Evolutionary conservation across 1,140 invertebrate species (phyloP), one percentile per base, ranked within the genome.

Genomic region (Cydia strobilella): DNA sequence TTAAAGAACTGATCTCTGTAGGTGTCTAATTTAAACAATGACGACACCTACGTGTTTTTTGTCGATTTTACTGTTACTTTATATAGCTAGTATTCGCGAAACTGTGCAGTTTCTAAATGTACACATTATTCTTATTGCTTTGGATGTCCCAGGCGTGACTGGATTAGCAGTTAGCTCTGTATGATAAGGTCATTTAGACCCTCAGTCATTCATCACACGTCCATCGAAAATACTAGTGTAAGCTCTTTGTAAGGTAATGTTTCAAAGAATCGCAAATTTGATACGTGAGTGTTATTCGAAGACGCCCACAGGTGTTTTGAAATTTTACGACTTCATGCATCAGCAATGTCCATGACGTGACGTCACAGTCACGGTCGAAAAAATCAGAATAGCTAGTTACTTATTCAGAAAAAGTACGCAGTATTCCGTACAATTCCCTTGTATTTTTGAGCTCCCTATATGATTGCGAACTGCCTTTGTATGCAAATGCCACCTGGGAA

Each of bases 271-370:
- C 54, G 54, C 20, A 59, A 59, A 59, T 35, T 35, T 23, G 63
- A 15, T 13, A 69, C 31, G 35, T 69, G 65, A 69, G 35, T 35
- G 27, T 39, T 69, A 31, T 66, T 31, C 5, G 31, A 5, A 4
- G 25, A 62, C 5, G 35, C 31, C 1, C 27, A 69, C 65, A 69
- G 65, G 65, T 69, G 65, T 69, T 69, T 69, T 69, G 31, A 69
- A 69, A 69, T 69, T 69, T 20, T 69, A 69, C n/a, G 65, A 69
- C 15, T 39, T 69, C 65, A 69, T 69, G 65, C 65, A 69, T 69
- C 65, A 69, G 65, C 31, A 35, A 69, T 69, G 31, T 69, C 65
- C 65, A 39, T 69, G 65, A 65, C 15, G 65, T 69, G 65, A 69
- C 65, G 65, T 69, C 65, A 69, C 35, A 10, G 27, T 69, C 65